Evolutionary conservation across 1,140 invertebrate species (phyloP), one percentile per base, ranked within the genome.

Genomic region (Teleopsis dalmanni): DNA sequence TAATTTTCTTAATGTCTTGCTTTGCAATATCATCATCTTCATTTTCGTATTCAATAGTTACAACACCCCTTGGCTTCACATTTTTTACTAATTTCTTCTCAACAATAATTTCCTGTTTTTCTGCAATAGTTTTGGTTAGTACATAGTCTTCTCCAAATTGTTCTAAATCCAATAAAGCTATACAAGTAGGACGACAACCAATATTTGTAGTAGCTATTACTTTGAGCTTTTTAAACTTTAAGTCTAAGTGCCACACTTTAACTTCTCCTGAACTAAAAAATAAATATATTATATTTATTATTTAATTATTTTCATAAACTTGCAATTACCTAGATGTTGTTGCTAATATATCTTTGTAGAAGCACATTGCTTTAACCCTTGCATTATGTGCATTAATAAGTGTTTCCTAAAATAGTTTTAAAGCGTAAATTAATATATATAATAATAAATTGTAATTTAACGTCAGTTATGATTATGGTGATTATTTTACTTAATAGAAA

Each of bases 231-330:
- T 70, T 70, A 37, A 75, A 68, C 2, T 74, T 65, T 26, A 75
- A 62, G 8, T 72, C 57, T 22, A 77, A 67, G 14, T 67, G 74
- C 87, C 87, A 92, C 0, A 89, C 57, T 74, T 88, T 89, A 31
- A 92, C 77, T 64, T 84, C 79, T 1, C 88, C 88, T 34, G 81
- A 77, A 72, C 86, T 91, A 80, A 19, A 83, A 23, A 34, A 34
- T 22, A 26, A 26, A 9, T 19, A 27, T 13, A 21, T 6, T 25
- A 35, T n/a, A 21, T 2, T 16, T 14, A 21, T 23, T 35, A 26
- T 4, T 27, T 11, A 31, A 8, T 13, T 35, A 6, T 14, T 13
- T 36, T 14, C 7, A 1, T 9, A 11, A 18, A 26, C 35, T 23
- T 40, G 6, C 10, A 27, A 27, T 14, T 48, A 55, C 47, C 48